A percentile compares a stretch with the other conserved stretches of the same genome.
Evolutionary conservation across 37 sponge, comb jelly and placozoan species (phyloP).

Genomic region (Chondrilla cf. caribensis): DNA sequence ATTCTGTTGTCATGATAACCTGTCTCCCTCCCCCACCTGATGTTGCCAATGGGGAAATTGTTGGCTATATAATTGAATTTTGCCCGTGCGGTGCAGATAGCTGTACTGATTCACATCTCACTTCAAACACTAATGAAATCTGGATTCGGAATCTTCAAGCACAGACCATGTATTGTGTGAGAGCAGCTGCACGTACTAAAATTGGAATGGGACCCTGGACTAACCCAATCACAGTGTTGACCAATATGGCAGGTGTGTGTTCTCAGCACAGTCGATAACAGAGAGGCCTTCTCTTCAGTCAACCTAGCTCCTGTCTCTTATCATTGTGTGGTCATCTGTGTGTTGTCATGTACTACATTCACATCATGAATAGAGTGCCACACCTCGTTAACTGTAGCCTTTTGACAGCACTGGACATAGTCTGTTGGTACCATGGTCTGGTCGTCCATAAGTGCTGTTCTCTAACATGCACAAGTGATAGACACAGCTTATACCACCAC

Average conservation of each 20-base stretch:
- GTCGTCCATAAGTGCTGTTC: no score
- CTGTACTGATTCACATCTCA: background rate
- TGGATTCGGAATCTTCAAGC: background rate
- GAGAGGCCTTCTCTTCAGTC: no score
- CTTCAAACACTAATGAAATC: background rate
- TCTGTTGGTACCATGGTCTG: no score
- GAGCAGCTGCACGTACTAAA: conserved; percentile 6
- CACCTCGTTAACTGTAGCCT: no score
- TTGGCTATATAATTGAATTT: background rate
- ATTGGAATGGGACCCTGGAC: conserved; percentile 16
- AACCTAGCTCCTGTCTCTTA: no score
- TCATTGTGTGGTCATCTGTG: conserved; percentile 17
- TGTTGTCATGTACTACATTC: background rate
- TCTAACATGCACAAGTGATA: no score
- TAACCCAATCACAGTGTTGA: background rate
- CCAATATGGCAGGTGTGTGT: conserved; percentile 5
- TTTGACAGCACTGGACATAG: no score
- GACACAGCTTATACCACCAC: no score
- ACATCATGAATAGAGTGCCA: no score
- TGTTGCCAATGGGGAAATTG: background rate
- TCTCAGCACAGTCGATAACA: no score
- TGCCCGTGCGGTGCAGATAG: background rate
- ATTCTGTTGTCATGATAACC: background rate
- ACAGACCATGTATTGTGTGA: conserved; percentile 13
- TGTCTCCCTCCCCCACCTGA: background rate